These are phyloP conservation scores for Tetranychus urticae DNA, from an alignment of 1,140 invertebrate genomes.

Conservation along the genomic window DNA sequence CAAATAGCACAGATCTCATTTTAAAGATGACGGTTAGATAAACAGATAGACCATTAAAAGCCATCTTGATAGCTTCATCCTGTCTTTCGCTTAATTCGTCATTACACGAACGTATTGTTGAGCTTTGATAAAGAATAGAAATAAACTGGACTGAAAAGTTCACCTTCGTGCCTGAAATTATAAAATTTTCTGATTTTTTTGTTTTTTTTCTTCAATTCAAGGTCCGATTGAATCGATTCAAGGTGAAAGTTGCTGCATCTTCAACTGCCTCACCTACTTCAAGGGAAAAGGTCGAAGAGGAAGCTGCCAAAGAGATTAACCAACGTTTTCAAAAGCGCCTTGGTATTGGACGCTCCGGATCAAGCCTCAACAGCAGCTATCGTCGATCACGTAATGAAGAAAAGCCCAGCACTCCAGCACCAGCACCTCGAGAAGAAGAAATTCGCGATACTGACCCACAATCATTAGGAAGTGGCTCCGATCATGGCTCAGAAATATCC, in stretches of 20 bases:
- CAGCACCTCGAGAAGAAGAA: not conserved
- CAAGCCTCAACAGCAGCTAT: not conserved
- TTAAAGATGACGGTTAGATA: too few relatives aligned
- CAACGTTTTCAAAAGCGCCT: conserved; percentile 3
- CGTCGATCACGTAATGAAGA: not conserved
- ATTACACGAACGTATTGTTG: too few relatives aligned
- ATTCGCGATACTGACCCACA: not conserved
- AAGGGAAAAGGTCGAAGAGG: not conserved
- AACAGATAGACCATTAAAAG: too few relatives aligned
- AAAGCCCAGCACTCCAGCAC: not conserved
- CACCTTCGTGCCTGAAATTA: not conserved
- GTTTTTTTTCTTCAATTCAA: not conserved
- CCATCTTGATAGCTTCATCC: too few relatives aligned
- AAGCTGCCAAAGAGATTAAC: not conserved
- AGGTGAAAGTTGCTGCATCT: conserved; percentile 8
- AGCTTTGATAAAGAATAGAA: too few relatives aligned
- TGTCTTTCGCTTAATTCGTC: too few relatives aligned
- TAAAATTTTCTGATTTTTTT: too few relatives aligned
- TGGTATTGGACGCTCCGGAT: conserved; percentile 1
- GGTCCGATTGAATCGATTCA: conserved; percentile 16
- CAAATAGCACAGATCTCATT: too few relatives aligned
- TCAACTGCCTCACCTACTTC: conserved; percentile 1
- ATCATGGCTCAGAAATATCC: not conserved
- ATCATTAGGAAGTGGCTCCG: not conserved
- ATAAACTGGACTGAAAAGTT: too few relatives aligned